Evolutionary conservation across 2,113 vertebrate species (phyloP).

Genomic region (Ammospiza nelsoni): DNA sequence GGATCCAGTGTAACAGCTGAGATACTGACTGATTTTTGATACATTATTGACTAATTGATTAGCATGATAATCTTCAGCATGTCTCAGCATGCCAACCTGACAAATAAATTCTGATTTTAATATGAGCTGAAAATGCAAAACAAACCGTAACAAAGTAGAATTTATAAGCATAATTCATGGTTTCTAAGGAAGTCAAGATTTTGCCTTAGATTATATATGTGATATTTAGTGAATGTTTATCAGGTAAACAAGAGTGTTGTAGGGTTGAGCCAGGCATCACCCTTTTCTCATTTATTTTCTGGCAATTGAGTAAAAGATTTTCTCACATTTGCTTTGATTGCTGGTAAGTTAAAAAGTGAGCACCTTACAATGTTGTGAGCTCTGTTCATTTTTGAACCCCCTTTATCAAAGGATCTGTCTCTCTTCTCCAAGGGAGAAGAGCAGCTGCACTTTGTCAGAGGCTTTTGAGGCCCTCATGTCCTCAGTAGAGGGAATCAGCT

Average conservation of each 20-base stretch:
- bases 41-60: background rate
- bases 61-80: background rate
- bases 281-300: background rate
- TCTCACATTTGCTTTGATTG: background rate
- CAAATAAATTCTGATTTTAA: background rate
- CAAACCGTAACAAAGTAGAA: background rate
- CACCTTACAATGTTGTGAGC: rapidly evolving
- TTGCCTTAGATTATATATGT: background rate
- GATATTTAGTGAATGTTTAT: background rate
- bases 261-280: background rate
- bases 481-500: background rate
- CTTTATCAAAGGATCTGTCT: background rate
- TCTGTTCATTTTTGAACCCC: background rate
- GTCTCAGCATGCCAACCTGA: background rate
- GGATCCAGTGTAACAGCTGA: background rate
- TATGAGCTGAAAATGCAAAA: background rate
- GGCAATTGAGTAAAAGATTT: background rate
- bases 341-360: background rate
- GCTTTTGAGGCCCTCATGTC: background rate
- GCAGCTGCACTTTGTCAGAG: background rate
- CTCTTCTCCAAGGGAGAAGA: background rate
- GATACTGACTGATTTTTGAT: background rate
- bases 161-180: background rate
- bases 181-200: background rate
- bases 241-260: background rate